Evolutionary conservation across 2,113 vertebrate genomes (phyloP).

Genomic region (Alosa alosa): DNA sequence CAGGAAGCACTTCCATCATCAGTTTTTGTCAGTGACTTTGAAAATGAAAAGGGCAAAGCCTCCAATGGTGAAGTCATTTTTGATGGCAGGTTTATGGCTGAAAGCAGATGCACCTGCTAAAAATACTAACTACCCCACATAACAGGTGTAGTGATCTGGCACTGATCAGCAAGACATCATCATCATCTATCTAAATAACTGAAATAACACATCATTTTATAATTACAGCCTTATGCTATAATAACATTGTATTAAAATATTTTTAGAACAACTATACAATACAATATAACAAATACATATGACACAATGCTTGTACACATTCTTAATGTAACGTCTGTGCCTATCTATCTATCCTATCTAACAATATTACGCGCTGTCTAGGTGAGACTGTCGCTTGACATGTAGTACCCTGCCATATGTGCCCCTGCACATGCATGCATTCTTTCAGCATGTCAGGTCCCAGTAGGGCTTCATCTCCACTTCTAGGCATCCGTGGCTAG

Average conservation of each 20-base stretch:
- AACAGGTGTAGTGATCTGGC: not conserved
- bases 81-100: conserved; percentile 1
- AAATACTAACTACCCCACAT: not conserved
- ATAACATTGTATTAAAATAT: too few relatives aligned
- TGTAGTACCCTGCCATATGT: not conserved
- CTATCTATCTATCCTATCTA: not conserved
- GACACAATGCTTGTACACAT: not conserved
- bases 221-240: too few relatives aligned
- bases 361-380: not conserved
- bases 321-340: not conserved
- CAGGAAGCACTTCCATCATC: conserved; percentile 12
- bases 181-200: not conserved
- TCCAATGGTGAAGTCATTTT: not conserved
- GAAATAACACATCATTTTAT: too few relatives aligned
- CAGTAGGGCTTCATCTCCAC: conserved; percentile 2
- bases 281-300: not conserved
- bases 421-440: not conserved
- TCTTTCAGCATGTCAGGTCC: conserved; percentile 12
- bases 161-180: not conserved
- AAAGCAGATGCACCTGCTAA: not conserved
- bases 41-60: conserved; percentile 10
- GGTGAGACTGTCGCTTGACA: not conserved
- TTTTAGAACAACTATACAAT: not conserved
- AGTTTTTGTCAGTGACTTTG: conserved; percentile 13
- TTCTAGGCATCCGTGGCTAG: not conserved